Evolutionary conservation across 2,888 invertebrate species (phyloP).

Genomic region (Chalcosyrphus nemorum): DNA sequence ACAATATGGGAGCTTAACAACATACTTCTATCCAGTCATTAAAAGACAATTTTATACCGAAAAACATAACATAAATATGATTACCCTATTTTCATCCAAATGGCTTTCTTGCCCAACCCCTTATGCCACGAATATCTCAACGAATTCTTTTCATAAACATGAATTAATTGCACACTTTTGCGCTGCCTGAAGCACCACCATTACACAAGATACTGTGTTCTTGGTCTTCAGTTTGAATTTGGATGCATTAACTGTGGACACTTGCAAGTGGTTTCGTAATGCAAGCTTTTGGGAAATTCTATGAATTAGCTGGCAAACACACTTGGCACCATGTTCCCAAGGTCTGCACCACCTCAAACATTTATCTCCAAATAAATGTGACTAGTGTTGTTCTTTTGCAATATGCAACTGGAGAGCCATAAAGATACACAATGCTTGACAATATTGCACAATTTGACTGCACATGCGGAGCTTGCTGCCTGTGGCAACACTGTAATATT

Average conservation of each 20-base stretch:
- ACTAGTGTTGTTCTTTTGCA: constrained; percentile 21
- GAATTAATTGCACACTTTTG: constrained; percentile 54
- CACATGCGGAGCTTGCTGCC: background rate
- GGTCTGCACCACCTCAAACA: constrained; percentile 26
- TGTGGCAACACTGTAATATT: constrained; percentile 14
- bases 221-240: background rate
- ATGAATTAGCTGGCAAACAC: constrained; percentile 31
- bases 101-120: constrained; percentile 26
- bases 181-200: constrained; percentile 6
- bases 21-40: too few species aligned
- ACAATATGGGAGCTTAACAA: too few species aligned
- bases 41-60: too few species aligned
- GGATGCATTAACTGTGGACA: constrained; percentile 19
- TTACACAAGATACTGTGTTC: background rate
- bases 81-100: constrained; percentile 3
- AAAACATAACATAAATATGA: too few species aligned
- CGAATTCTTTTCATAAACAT: constrained; percentile 48
- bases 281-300: constrained; percentile 34
- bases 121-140: constrained; percentile 26
- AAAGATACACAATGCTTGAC: constrained; percentile 39
- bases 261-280: constrained; percentile 13
- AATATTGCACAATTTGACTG: constrained; percentile 48
- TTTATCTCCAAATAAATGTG: too few species aligned
- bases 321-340: constrained; percentile 6
- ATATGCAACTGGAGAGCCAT: background rate